These are phyloP conservation scores for Neuroscelio doddi DNA, from an alignment of 2,888 invertebrate genomes.

Conservation along the genomic window DNA sequence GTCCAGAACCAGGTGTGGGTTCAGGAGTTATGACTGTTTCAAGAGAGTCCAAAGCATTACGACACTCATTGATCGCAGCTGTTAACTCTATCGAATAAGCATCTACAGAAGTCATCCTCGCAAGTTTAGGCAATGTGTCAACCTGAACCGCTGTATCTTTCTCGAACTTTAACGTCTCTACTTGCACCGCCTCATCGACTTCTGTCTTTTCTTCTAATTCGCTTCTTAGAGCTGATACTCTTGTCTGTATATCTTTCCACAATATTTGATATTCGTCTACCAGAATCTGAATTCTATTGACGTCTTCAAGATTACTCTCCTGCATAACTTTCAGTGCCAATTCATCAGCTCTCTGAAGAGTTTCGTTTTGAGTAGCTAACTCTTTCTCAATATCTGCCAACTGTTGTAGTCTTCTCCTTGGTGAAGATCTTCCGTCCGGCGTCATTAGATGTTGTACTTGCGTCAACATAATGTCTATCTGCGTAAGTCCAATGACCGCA, in stretches of 20 bases:
- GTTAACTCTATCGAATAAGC: conserved; percentile 85
- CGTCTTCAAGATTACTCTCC: conserved; percentile 75
- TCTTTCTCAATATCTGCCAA: conserved; percentile 76
- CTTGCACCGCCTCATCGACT: conserved; percentile 78
- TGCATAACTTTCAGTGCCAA: conserved; percentile 77
- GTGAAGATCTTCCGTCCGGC: conserved; percentile 71
- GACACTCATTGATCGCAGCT: conserved; percentile 82
- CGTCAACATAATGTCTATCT: conserved; percentile 82
- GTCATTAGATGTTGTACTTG: conserved; percentile 78
- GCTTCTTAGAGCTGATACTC: conserved; percentile 73
- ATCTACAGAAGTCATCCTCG: conserved; percentile 84
- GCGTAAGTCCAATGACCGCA: conserved; percentile 81
- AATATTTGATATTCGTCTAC: conserved; percentile 80
- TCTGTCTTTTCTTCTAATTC: conserved; percentile 65
- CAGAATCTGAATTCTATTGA: conserved; percentile 75
- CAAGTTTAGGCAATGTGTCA: conserved; percentile 80
- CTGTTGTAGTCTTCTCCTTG: conserved; percentile 70
- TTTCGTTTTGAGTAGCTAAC: conserved; percentile 73
- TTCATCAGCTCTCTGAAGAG: conserved; percentile 76
- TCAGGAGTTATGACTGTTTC: conserved; percentile 78
- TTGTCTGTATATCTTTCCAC: conserved; percentile 77
- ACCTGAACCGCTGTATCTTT: conserved; percentile 87
- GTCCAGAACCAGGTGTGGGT: conserved; percentile 74
- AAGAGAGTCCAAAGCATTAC: conserved; percentile 78
- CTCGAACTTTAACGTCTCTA: conserved; percentile 84